phyloP scores from a whole-genome alignment of 2,113 vertebrate species.

The Drymodes brunneopygia region DNA sequence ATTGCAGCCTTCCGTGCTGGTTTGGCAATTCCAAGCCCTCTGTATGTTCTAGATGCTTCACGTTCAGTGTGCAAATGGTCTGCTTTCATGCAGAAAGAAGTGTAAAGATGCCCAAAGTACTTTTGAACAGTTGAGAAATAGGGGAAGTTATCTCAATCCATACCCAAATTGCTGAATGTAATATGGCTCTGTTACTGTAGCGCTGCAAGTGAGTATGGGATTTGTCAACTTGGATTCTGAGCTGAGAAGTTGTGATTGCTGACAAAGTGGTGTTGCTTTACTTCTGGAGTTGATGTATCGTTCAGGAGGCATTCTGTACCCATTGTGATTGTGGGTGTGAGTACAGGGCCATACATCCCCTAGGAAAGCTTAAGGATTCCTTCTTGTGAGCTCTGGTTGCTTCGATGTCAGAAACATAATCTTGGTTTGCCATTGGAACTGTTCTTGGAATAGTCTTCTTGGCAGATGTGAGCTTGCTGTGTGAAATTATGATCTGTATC shows the following conservation, averaged over 20 bases:
- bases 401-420: background rate
- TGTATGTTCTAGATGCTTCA: fast-evolving
- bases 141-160: fast-evolving
- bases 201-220: fast-evolving
- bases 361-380: background rate
- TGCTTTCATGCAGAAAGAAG: background rate
- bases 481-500: background rate
- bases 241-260: background rate
- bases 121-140: background rate
- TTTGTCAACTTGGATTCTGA: background rate
- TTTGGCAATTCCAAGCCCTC: background rate
- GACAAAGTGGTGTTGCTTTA: background rate
- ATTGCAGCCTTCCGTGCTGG: fast-evolving
- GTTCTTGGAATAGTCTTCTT: background rate
- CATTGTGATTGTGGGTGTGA: background rate
- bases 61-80: background rate
- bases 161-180: background rate
- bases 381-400: background rate
- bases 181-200: fast-evolving
- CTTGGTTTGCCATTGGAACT: background rate
- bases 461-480: background rate
- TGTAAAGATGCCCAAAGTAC: background rate
- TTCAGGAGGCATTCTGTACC: background rate
- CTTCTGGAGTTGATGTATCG: background rate
- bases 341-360: background rate